Conservation (phyloP, 2,888 invertebrate genomes). For the Drosophila recens region DNA sequence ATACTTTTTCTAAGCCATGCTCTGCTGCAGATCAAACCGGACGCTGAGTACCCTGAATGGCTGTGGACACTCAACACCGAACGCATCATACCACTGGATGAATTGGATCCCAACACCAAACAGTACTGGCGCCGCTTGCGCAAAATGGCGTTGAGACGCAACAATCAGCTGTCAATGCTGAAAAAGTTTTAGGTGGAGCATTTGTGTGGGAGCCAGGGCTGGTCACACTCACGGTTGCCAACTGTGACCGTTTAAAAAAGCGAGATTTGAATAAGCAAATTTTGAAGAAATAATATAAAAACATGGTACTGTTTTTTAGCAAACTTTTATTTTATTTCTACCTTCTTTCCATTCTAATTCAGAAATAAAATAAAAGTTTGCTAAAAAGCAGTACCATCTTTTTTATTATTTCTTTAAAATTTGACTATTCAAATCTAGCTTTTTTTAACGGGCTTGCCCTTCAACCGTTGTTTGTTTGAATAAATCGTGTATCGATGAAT, state of each 20-base stretch:
- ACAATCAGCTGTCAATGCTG: constrained; percentile 88
- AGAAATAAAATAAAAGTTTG: no score
- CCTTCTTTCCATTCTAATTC: no score
- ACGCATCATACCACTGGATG: constrained; percentile 88
- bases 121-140: constrained; percentile 93
- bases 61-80: constrained; percentile 92
- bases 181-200: constrained; percentile 86
- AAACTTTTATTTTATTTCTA: no score
- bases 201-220: constrained; percentile 1
- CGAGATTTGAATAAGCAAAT: no score
- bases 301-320: no score
- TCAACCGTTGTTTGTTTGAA: constrained; percentile 51
- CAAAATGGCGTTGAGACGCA: constrained; percentile 88
- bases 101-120: constrained; percentile 91
- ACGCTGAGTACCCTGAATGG: constrained; percentile 96
- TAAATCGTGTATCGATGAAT: constrained; percentile 25
- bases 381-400: no score
- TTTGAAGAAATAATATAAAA: no score
- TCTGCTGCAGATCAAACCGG: constrained; percentile 87
- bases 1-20: background rate
- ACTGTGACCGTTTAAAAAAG: no score
- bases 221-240: constrained; percentile 33
- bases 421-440: no score
- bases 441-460: constrained; percentile 20
- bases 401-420: no score